A percentile compares a stretch with the other conserved stretches of the same genome.
Conservation (phyloP, 2,888 invertebrate species). For the Latrodectus hesperus region DNA sequence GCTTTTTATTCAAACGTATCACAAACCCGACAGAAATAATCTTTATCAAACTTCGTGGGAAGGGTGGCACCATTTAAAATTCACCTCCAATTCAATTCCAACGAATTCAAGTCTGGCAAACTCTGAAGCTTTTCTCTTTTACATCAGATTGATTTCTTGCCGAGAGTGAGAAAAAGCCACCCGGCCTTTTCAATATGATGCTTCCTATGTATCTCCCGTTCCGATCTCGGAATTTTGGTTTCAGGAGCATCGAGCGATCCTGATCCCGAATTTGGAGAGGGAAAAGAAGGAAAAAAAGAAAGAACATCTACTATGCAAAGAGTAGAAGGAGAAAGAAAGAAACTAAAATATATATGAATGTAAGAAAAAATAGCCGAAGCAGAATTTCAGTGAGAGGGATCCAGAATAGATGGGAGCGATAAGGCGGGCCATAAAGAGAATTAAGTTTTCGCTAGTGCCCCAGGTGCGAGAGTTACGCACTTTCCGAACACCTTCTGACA, state of each 20-base stretch:
- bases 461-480: slow-evolving; percentile 47
- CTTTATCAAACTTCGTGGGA: too few relatives aligned
- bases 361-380: not conserved
- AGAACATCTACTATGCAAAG: too few relatives aligned
- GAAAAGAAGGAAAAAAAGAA: not conserved
- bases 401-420: slow-evolving; percentile 59
- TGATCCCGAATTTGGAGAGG: not conserved
- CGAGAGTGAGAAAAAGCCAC: not conserved
- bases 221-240: not conserved
- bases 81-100: not conserved
- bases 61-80: not conserved
- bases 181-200: not conserved
- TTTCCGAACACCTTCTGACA: slow-evolving; percentile 50
- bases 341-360: not conserved
- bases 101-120: not conserved
- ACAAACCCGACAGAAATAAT: too few relatives aligned
- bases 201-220: not conserved
- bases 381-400: slow-evolving; percentile 17
- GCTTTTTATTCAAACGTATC: too few relatives aligned
- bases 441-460: slow-evolving; percentile 59
- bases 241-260: not conserved
- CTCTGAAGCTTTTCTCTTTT: not conserved
- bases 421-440: slow-evolving; percentile 57
- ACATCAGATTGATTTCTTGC: not conserved
- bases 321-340: too few relatives aligned